Percentiles rank a stretch among this genome's conserved stretches.
These are phyloP conservation scores for Setophaga petechia DNA, from an alignment of 2,113 vertebrate genomes.

Conservation along the genomic window DNA sequence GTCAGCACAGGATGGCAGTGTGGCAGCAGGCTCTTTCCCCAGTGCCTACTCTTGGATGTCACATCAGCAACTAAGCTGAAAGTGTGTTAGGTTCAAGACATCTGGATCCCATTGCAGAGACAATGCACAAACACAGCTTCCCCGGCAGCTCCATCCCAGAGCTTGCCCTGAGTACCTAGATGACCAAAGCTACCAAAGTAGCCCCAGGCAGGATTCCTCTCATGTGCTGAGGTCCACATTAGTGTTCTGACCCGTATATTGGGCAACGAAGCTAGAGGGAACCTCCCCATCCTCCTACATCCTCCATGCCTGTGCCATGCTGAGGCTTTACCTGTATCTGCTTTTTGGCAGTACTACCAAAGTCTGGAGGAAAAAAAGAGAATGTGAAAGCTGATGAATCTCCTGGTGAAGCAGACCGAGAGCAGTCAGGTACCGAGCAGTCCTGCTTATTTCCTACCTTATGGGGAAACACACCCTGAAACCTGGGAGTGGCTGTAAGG, in stretches of 20 bases:
- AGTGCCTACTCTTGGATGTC: neutral
- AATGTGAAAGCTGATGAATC: neutral
- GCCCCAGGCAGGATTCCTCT: neutral
- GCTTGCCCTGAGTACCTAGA: neutral
- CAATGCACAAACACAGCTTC: neutral
- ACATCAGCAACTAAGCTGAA: neutral
- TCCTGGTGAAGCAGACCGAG: neutral
- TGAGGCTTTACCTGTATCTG: neutral
- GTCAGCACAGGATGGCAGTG: neutral
- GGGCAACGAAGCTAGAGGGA: neutral
- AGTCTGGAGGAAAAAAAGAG: neutral
- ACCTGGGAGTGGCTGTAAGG: neutral
- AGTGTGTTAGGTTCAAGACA: neutral
- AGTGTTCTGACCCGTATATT: neutral
- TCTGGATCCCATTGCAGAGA: neutral
- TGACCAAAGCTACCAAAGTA: neutral
- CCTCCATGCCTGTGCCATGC: neutral
- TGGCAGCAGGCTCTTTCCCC: neutral
- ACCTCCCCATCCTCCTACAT: neutral
- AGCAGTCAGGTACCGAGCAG: neutral
- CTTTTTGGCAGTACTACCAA: neutral
- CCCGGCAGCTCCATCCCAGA: neutral
- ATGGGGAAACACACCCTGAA: neutral
- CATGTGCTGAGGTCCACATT: neutral
- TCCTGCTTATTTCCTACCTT: neutral